Evolutionary conservation across 1,140 invertebrate species (phyloP).

Genomic region (Phortica variegata): DNA sequence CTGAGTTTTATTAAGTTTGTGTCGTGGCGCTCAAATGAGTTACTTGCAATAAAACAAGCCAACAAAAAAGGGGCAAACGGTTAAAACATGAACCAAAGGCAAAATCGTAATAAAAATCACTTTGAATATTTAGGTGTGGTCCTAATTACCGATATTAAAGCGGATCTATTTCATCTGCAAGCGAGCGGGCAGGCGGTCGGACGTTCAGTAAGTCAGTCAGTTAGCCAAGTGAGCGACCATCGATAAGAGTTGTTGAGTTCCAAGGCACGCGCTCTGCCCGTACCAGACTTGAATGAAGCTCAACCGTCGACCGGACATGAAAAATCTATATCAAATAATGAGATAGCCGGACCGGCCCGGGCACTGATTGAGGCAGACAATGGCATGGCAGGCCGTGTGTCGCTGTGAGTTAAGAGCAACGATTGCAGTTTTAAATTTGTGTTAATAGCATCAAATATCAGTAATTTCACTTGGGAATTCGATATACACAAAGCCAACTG

Average conservation of each 20-base stretch:
- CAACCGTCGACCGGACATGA: conserved; percentile 1
- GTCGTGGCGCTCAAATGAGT: too few species aligned
- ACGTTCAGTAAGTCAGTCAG: too few species aligned
- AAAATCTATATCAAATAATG: conserved; percentile 32
- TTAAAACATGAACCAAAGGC: conserved; percentile 2
- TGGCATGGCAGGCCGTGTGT: too few species aligned
- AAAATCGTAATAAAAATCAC: conserved; percentile 50
- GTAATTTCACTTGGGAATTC: conserved; percentile 44
- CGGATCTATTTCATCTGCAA: conserved; percentile 48
- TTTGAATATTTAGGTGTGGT: conserved; percentile 54
- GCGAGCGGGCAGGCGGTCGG: neutral
- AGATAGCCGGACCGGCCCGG: too few species aligned
- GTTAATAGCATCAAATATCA: conserved; percentile 53
- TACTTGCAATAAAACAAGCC: conserved; percentile 33
- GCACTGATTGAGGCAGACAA: neutral
- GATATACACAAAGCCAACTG: conserved; percentile 21
- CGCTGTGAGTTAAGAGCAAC: too few species aligned
- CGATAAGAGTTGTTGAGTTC: conserved; percentile 14
- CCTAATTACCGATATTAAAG: conserved; percentile 54
- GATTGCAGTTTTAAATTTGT: conserved; percentile 38
- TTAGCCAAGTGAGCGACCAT: too few species aligned
- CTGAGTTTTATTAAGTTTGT: too few species aligned
- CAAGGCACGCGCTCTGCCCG: conserved; percentile 38
- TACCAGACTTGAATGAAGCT: neutral
- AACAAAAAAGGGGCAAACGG: conserved; percentile 34